Conservation (phyloP, 2,797 vertebrate genomes). For the Philypnodon macrostomus region DNA sequence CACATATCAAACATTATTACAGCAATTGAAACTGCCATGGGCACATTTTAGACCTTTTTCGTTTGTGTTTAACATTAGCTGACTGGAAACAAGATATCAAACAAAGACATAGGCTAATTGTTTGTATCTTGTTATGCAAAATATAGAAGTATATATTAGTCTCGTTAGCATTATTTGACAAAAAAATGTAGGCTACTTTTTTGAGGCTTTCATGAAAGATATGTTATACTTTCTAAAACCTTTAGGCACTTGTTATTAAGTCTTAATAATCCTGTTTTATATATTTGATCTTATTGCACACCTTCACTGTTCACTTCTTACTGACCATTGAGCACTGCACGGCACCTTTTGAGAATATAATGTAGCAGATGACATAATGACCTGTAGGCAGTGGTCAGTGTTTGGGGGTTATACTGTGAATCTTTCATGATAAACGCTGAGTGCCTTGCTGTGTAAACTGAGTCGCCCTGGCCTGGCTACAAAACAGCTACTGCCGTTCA, state of each 20-base stretch:
- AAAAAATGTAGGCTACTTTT: not conserved
- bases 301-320: not conserved
- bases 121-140: too few relatives aligned
- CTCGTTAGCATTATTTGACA: not conserved
- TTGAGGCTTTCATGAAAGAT: too few relatives aligned
- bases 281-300: too few relatives aligned
- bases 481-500: not conserved
- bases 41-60: not conserved
- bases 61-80: not conserved
- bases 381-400: slow-evolving; percentile 15
- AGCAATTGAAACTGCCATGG: too few relatives aligned
- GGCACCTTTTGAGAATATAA: slow-evolving; percentile 12
- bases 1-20: not conserved
- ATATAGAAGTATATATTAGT: too few relatives aligned
- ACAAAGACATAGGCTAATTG: too few relatives aligned
- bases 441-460: slow-evolving; percentile 63
- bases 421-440: slow-evolving; percentile 49
- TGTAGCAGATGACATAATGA: slow-evolving; percentile 48
- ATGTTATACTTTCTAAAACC: too few relatives aligned
- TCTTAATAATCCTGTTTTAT: too few relatives aligned
- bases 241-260: too few relatives aligned
- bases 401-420: slow-evolving; percentile 46
- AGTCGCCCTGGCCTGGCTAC: slow-evolving; percentile 19
- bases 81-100: too few relatives aligned
- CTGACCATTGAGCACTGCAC: slow-evolving; percentile 19